phyloP scores from a whole-genome alignment of 1,140 invertebrate genomes.

The Sitodiplosis mosellana region DNA sequence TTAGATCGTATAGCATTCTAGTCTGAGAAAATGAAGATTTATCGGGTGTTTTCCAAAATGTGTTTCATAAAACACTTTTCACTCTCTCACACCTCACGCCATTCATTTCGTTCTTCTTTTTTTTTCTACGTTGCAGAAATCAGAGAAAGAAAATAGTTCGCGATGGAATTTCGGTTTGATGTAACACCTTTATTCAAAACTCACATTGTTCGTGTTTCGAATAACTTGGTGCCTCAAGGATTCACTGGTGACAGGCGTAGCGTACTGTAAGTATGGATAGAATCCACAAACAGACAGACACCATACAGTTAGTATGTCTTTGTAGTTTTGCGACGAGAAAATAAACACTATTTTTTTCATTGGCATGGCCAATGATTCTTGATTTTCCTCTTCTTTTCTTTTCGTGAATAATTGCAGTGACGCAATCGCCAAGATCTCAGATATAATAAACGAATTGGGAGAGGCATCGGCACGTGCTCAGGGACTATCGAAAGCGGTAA shows the following conservation, averaged over 20 bases:
- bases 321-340: too few species aligned
- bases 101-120: not conserved
- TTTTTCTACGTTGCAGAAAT: not conserved
- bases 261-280: constrained; percentile 29
- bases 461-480: constrained; percentile 53
- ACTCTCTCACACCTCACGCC: too few species aligned
- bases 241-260: constrained; percentile 37
- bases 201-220: constrained; percentile 36
- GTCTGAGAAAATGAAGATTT: not conserved
- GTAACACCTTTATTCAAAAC: constrained; percentile 35
- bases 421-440: constrained; percentile 38
- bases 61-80: not conserved
- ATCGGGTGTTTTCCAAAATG: not conserved
- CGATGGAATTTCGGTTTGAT: constrained; percentile 42
- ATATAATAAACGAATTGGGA: constrained; percentile 48
- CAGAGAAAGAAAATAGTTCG: not conserved
- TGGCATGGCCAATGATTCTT: constrained; percentile 1
- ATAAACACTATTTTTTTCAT: constrained; percentile 5
- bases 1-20: too few species aligned
- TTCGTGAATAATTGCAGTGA: constrained; percentile 29
- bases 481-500: constrained; percentile 49
- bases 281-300: too few species aligned
- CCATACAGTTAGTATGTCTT: too few species aligned
- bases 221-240: constrained; percentile 35
- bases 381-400: constrained; percentile 6